Percentiles rank a stretch among this genome's conserved stretches.
These are phyloP conservation scores for Microctenopoma lineatum DNA, from an alignment of 2,797 vertebrate species.

Conservation along the genomic window DNA sequence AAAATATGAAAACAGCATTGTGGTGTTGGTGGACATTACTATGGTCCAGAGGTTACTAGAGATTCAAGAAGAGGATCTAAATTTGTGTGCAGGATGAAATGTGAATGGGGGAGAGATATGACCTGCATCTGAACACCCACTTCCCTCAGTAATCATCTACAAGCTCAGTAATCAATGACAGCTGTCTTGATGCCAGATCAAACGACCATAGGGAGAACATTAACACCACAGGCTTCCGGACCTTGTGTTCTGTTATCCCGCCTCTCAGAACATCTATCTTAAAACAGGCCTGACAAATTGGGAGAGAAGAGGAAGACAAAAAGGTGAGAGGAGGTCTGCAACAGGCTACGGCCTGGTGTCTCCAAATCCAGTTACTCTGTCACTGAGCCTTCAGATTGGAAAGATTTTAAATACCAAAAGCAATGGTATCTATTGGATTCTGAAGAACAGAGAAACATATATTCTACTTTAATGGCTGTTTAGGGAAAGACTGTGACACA, in stretches of 20 bases:
- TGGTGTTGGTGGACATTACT: not conserved
- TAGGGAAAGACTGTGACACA: constrained; percentile 25
- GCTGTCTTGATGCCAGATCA: constrained; percentile 76
- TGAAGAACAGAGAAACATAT: constrained; percentile 8
- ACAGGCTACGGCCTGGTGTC: not conserved
- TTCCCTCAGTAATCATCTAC: constrained; percentile 74
- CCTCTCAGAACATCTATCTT: constrained; percentile 64
- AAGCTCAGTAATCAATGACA: constrained; percentile 80
- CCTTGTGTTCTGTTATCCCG: constrained; percentile 63
- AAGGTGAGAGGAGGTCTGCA: constrained; percentile 19
- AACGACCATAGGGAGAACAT: constrained; percentile 71
- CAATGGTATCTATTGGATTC: not conserved
- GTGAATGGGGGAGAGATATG: constrained; percentile 50
- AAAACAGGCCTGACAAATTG: constrained; percentile 43
- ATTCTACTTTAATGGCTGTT: constrained; percentile 27
- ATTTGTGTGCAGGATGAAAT: constrained; percentile 8
- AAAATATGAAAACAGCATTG: constrained; percentile 3
- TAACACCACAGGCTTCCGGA: constrained; percentile 77
- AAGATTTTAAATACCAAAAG: constrained; percentile 13
- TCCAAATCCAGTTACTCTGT: constrained; percentile 5
- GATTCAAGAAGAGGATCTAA: constrained; percentile 11
- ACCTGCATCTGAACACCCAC: constrained; percentile 77
- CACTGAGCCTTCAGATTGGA: constrained; percentile 4
- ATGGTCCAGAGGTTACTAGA: not conserved
- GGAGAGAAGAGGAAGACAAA: constrained; percentile 31